Evolutionary conservation across 2,888 invertebrate genomes (phyloP), one percentile per base, ranked within the genome.

Genomic region (Drosophila pseudotakahashii): DNA sequence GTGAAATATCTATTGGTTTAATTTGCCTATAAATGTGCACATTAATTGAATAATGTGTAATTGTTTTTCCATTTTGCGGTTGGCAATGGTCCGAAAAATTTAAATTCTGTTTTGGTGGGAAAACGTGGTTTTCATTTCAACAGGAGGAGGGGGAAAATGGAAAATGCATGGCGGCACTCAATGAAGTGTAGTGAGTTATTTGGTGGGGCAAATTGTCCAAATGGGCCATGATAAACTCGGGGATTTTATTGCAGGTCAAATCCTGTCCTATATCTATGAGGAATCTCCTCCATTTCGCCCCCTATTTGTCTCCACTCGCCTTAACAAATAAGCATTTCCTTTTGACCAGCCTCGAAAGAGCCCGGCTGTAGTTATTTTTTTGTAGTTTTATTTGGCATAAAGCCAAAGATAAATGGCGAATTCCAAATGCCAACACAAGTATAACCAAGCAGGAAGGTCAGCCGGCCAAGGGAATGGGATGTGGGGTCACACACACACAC

Each of bases 381-480:
- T 80, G 78, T 76, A 69, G 69, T 76, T 83, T 73, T 55, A 36
- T 53, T 82, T 83, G 83, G 83, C 83, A 81, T 85, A 82, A 82
- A 82, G 83, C 83, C 88, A 88, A 78, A 79, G 83, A 88, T 82
- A 84, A 84, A 84, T 86, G 83, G 78, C 74, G 62, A 88, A 76
- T 88, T 73, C 57, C 83, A 80, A 88, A 79, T 79, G 82, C 82
- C 82, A 82, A 76, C 78, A 75, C 58, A 71, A 79, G 77, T 68
- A 73, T 63, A 62, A 64, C 74, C 79, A 81, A 73, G 64, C 67
- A 69, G 78, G 71, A 86, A 80, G 81, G 81, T 86, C 81, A 77
- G 50, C 41, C 30, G 41, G 45, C 53, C 41, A 16, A 59, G 47
- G 13, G 48, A 16, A 45, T n/a, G 50, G 41, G 34, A 23, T 45